Evolutionary conservation across 2,797 vertebrate genomes (phyloP), one percentile per base, ranked within the genome.

Genomic region (Ispidina picta): DNA sequence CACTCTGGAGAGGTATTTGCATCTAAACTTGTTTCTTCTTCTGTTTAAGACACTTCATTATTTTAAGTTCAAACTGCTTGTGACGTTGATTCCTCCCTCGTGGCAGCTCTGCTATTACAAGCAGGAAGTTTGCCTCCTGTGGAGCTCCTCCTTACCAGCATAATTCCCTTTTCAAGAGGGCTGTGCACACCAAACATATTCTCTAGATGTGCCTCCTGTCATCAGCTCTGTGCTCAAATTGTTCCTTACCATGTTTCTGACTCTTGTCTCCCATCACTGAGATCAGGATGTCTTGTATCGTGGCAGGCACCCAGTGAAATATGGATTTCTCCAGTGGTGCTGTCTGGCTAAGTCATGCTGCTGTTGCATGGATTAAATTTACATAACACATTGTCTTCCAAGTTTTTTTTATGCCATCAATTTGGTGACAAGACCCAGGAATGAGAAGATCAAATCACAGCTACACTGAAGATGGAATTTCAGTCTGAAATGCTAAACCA

Each of bases 401-500:
- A 80, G 41, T 12, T 25, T 48, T 48, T 25, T 59, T 90, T 82
- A 29, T 81, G 35, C 74, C 66, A 89, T 92, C 90, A 51, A 83
- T 89, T 94, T 88, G 60, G 59, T 90, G 74, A 76, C 77, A 91
- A 90, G 59, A 75, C 55, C 66, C 52, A 22, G 72, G 66, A 78
- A 59, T 87, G 83, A 93, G 72, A 78, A 78, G 52, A 81, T 78
- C 51, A 88, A 92, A 82, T 63, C 54, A n/a, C 79, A 85, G 82
- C 75, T 66, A 90, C 22, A 8, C 29, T 78, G 63, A 65, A 75
- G 82, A 77, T 74, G 63, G 55, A 80, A 56, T 95, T 95, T 92
- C 70, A 72, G 1, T 63, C 78, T 66, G 59, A 75, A 89, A 74
- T 66, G 33, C 33, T n/a, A 56, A 74, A 60, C 35, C 77, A 93